phyloP scores from a whole-genome alignment of 2,113 vertebrate species.

The Sinocyclocheilus rhinocerous region DNA sequence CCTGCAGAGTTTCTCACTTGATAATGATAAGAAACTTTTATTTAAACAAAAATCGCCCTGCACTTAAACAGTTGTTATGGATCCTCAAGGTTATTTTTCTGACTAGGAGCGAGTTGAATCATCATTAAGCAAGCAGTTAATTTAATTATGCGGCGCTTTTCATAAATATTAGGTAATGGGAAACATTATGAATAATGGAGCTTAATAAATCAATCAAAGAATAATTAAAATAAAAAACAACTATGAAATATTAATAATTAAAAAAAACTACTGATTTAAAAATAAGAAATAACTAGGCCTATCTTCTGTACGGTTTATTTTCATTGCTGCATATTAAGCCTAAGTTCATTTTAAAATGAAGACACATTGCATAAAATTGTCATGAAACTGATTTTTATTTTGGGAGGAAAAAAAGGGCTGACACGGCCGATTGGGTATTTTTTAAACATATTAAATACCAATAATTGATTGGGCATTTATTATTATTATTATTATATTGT shows the following conservation, averaged over 20 bases:
- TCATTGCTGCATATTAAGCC: not conserved
- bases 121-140: not conserved
- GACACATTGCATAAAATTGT: not conserved
- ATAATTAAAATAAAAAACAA: not conserved
- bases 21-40: constrained; percentile 30
- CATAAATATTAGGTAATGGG: not conserved
- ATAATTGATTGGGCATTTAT: not conserved
- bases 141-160: not conserved
- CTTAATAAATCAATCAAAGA: not conserved
- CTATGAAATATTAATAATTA: not conserved
- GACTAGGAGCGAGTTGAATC: not conserved
- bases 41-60: constrained; percentile 35
- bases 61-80: not conserved
- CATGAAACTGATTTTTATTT: not conserved
- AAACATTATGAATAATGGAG: not conserved
- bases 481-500: not conserved
- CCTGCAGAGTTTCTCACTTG: constrained; percentile 29
- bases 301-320: not conserved
- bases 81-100: not conserved
- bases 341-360: not conserved
- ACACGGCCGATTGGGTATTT: not conserved
- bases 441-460: not conserved
- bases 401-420: not conserved
- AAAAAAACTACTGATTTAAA: not conserved
- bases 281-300: too few relatives aligned